Evolutionary conservation across 2,797 vertebrate species (phyloP).

Genomic region (Paguma larvata): DNA sequence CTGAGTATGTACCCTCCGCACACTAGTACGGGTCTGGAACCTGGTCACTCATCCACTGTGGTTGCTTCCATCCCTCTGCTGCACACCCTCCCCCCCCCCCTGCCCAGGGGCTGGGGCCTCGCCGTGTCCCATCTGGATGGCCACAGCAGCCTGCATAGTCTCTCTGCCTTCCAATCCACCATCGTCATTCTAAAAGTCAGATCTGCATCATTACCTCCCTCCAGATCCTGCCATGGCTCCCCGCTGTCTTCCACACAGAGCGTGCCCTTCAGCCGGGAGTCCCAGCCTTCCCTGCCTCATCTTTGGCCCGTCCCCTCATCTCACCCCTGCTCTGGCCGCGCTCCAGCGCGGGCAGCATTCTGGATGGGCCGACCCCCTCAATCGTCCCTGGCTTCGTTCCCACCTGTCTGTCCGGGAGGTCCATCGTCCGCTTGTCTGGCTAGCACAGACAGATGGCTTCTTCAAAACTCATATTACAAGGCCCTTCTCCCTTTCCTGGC

Average conservation of each 20-base stretch:
- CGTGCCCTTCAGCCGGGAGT: too few species aligned
- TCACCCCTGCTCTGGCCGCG: background rate
- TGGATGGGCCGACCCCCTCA: too few species aligned
- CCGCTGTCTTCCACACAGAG: accelerated
- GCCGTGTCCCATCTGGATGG: background rate
- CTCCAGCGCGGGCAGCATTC: accelerated
- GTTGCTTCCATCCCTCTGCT: background rate
- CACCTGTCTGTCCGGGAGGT: too few species aligned
- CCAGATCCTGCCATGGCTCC: background rate
- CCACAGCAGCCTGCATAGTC: background rate
- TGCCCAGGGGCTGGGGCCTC: background rate
- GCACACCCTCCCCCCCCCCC: background rate
- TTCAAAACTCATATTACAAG: background rate
- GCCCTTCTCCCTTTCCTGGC: background rate
- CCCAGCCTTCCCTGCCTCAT: background rate
- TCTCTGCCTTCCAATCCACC: background rate
- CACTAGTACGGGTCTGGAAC: background rate
- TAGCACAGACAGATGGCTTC: background rate
- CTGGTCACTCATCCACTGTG: accelerated
- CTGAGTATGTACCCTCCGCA: accelerated
- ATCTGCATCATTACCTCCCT: accelerated
- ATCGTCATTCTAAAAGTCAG: accelerated
- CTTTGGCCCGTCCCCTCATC: too few species aligned
- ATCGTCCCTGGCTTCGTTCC: background rate
- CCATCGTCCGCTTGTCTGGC: background rate